Evolutionary conservation across 2,113 vertebrate genomes (phyloP), one percentile per base, ranked within the genome.

Genomic region (Prunella fulvescens): DNA sequence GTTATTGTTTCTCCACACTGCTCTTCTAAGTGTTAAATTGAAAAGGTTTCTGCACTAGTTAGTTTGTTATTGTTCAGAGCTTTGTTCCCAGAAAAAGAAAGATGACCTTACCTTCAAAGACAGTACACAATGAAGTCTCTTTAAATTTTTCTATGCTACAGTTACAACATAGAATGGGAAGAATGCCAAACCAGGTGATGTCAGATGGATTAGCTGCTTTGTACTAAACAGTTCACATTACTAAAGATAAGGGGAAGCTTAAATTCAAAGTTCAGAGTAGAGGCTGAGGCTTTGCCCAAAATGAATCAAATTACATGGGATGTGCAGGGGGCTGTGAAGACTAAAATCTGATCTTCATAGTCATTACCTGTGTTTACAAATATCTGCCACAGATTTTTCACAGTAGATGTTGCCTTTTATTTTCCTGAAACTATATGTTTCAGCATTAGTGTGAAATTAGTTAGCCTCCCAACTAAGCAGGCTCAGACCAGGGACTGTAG

Each of bases 121-220:
- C 18, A 45, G 35, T 65, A 82, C 50, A 82, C 50, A 90, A 92
- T 45, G 20, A 81, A 85, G 74, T 69, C 58, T 88, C 65, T 56
- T 90, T 76, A 85, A 12, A 47, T 87, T 89, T 94, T 57, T 65
- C 54, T 65, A 7, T 6, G 7, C 42, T 71, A 76, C 39, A 72
- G 50, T 82, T 69, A 87, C 66, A 93, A 92, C 54, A 69, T 0
- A 90, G 42, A 65, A 85, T 12, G 74, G 90, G 89, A 95, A 92
- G 66, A 91, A 77, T 91, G 81, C 84, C 90, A 97, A 88, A 87
- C 11, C 87, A 95, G 87, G 84, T 96, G 91, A 96, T 92, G 93
- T 95, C 94, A 95, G 91, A 96, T 77, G 81, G 79, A 95, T 96
- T 92, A 94, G 57, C 84, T 94, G 81, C 74, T 90, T 92, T 86